Percentiles rank a stretch among this genome's conserved stretches.
These are phyloP conservation scores for Allolobophora icterica DNA, from an alignment of 2,888 invertebrate species.

Conservation along the genomic window DNA sequence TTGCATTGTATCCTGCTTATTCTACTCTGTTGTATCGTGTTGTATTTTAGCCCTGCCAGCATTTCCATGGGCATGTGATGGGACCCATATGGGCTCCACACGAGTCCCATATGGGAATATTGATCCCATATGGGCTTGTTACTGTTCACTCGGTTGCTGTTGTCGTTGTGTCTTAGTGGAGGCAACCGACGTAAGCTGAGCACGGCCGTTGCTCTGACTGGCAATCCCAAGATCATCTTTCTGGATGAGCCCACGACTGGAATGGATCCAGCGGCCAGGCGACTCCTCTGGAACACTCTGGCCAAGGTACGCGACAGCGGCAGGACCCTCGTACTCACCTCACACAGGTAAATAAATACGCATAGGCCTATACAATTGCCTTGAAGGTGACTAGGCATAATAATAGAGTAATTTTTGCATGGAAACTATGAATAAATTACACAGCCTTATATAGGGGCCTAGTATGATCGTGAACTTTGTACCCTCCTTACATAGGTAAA, in stretches of 20 bases:
- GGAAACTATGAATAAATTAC: neutral
- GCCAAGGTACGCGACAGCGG: constrained; percentile 75
- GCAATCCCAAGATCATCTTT: constrained; percentile 51
- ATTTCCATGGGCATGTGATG: no score
- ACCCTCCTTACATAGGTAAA: no score
- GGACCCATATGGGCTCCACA: no score
- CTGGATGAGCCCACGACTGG: constrained; percentile 64
- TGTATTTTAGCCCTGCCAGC: no score
- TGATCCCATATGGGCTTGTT: no score
- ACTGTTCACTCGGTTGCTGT: neutral
- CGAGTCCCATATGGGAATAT: no score
- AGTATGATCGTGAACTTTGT: no score
- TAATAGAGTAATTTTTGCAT: neutral
- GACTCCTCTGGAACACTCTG: constrained; percentile 80
- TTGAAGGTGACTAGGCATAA: neutral
- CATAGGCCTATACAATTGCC: neutral
- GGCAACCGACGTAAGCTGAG: constrained; percentile 56
- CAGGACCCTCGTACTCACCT: constrained; percentile 79
- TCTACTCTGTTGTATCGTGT: no score
- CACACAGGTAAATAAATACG: constrained; percentile 62
- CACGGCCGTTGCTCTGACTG: constrained; percentile 54
- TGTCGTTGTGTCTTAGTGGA: constrained; percentile 52
- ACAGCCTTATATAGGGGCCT: no score
- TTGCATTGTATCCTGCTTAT: no score
- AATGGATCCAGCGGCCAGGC: constrained; percentile 80